Evolutionary conservation across 2,797 vertebrate genomes (phyloP).

Genomic region (Coregonus ussuriensis): DNA sequence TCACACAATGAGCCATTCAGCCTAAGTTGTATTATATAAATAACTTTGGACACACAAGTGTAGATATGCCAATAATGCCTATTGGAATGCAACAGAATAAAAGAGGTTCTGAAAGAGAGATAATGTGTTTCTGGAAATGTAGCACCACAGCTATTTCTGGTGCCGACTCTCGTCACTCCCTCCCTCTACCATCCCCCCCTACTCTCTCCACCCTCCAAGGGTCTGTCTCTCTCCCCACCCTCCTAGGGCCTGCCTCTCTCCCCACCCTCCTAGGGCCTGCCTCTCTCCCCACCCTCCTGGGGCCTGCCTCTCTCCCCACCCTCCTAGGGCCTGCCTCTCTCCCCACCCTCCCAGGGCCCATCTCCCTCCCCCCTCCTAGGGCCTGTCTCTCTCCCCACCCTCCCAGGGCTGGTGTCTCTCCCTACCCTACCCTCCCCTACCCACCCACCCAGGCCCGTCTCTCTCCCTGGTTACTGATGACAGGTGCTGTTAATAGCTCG

Average conservation of each 20-base stretch:
- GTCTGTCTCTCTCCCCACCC: not conserved
- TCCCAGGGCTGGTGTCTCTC: not conserved
- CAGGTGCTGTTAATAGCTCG: slow-evolving; percentile 56
- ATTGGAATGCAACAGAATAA: slow-evolving; percentile 65
- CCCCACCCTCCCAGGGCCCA: too few species aligned
- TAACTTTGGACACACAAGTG: slow-evolving; percentile 54
- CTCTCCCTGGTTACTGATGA: slow-evolving; percentile 41
- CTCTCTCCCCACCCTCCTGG: not conserved
- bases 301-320: too few species aligned
- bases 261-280: too few species aligned
- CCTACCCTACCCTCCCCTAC: slow-evolving; percentile 17
- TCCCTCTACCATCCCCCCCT: slow-evolving; percentile 16
- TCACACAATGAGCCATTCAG: slow-evolving; percentile 65
- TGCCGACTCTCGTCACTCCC: slow-evolving; percentile 1
- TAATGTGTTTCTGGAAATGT: slow-evolving; percentile 66
- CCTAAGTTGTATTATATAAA: slow-evolving; percentile 63
- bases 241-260: too few species aligned
- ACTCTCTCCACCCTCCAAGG: slow-evolving; percentile 14
- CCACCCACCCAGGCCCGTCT: slow-evolving; percentile 7
- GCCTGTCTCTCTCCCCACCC: not conserved
- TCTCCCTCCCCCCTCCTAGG: too few species aligned
- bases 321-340: too few species aligned
- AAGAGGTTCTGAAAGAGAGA: slow-evolving; percentile 54
- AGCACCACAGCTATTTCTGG: slow-evolving; percentile 49
- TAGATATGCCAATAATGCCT: slow-evolving; percentile 61